phyloP scores from a whole-genome alignment of 2,888 invertebrate species.

The Apamea monoglypha region DNA sequence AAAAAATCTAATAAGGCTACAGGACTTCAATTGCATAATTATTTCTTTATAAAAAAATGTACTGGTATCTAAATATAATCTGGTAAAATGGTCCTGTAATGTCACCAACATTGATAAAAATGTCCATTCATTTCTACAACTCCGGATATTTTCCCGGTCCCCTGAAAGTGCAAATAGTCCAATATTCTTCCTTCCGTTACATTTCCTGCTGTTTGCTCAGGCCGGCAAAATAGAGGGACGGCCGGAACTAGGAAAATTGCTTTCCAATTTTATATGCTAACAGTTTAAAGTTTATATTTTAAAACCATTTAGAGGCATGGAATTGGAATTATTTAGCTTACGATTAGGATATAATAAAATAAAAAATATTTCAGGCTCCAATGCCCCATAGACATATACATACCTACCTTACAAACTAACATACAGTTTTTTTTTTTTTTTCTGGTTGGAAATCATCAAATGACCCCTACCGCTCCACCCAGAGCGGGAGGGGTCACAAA shows the following conservation, averaged over 20 bases:
- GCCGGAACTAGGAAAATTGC: conserved; percentile 36
- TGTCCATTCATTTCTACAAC: conserved; percentile 14
- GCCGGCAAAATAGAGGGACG: conserved; percentile 2
- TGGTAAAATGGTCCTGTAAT: neutral
- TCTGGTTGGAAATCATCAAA: too few relatives aligned
- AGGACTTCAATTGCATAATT: neutral
- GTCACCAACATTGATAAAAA: conserved; percentile 19
- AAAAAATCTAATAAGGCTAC: neutral
- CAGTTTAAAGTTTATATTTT: conserved; percentile 4
- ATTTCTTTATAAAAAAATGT: neutral
- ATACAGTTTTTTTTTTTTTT: too few relatives aligned
- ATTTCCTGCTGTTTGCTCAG: conserved; percentile 36
- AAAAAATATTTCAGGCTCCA: neutral
- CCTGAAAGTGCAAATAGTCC: conserved; percentile 2
- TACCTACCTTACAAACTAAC: too few relatives aligned
- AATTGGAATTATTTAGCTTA: neutral
- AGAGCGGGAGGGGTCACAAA: too few relatives aligned
- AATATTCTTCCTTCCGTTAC: conserved; percentile 45
- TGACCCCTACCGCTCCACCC: too few relatives aligned
- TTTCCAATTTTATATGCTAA: conserved; percentile 25
- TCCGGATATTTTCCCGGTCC: conserved; percentile 17
- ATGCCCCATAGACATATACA: neutral
- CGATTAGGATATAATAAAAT: neutral
- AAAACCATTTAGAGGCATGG: neutral
- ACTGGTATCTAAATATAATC: too few relatives aligned